phyloP scores from a whole-genome alignment of 2,113 vertebrate species.

The Solea senegalensis region DNA sequence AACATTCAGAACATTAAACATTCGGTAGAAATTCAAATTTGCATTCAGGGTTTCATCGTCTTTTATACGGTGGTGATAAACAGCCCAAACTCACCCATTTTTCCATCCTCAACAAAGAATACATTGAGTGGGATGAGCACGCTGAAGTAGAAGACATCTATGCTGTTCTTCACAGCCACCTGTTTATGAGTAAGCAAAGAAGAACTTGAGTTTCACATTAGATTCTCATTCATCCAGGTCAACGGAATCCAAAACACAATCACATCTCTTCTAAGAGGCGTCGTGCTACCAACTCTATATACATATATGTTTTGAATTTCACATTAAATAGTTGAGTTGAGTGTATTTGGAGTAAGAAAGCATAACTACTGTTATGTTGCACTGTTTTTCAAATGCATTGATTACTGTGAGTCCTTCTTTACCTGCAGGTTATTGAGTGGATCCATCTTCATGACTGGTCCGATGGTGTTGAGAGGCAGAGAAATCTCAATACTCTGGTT shows the following conservation, averaged over 20 bases:
- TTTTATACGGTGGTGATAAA: not conserved
- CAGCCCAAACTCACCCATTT: slow-evolving; percentile 89
- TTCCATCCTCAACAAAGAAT: slow-evolving; percentile 99
- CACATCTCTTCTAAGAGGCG: no score
- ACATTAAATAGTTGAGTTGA: not conserved
- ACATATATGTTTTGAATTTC: not conserved
- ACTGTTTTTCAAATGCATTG: not conserved
- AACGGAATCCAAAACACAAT: no score
- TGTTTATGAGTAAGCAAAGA: slow-evolving; percentile 58
- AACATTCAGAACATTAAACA: no score
- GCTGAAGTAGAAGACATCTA: slow-evolving; percentile 99
- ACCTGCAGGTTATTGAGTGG: slow-evolving; percentile 99
- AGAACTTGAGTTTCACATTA: not conserved
- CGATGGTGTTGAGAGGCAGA: slow-evolving; percentile 95
- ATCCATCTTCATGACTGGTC: slow-evolving; percentile 99
- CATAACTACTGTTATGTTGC: no score
- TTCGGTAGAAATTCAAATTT: no score
- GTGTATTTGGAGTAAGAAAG: no score
- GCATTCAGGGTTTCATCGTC: not conserved
- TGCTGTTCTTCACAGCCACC: slow-evolving; percentile 99
- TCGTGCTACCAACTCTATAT: no score
- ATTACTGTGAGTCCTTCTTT: not conserved
- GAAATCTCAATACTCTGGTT: slow-evolving; percentile 97
- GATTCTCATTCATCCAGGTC: not conserved
- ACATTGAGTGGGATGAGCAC: slow-evolving; percentile 96